Evolutionary conservation across 2,888 invertebrate genomes (phyloP).

Genomic region (Aelia acuminata): DNA sequence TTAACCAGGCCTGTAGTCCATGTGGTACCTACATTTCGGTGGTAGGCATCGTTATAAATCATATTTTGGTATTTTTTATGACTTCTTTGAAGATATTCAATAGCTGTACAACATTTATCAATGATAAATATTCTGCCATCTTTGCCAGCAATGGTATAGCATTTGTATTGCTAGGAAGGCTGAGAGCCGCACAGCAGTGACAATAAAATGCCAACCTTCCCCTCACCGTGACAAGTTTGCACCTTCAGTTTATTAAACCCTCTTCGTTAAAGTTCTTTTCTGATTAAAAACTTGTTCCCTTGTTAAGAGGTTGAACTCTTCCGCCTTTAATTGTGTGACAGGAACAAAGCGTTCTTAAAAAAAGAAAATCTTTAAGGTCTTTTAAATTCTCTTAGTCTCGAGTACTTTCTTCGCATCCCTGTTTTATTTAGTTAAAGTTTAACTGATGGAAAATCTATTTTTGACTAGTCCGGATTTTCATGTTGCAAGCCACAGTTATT

Average conservation of each 20-base stretch:
- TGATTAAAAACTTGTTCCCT: constrained; percentile 54
- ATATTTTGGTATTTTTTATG: too few relatives aligned
- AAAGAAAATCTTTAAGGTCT: constrained; percentile 15
- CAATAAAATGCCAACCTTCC: constrained; percentile 17
- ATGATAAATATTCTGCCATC: too few relatives aligned
- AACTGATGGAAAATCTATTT: background rate
- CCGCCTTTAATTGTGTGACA: constrained; percentile 39
- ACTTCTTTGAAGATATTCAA: too few relatives aligned
- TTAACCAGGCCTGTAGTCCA: too few relatives aligned
- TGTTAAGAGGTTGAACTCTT: constrained; percentile 15
- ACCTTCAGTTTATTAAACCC: constrained; percentile 36
- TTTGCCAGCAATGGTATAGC: too few relatives aligned
- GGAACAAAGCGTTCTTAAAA: constrained; percentile 16
- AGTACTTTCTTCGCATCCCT: background rate
- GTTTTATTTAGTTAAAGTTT: background rate
- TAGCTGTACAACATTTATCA: too few relatives aligned
- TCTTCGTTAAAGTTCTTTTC: constrained; percentile 49
- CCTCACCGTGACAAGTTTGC: background rate
- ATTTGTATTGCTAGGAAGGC: background rate
- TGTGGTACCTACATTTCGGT: too few relatives aligned
- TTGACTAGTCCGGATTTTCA: background rate
- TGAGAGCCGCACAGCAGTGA: background rate
- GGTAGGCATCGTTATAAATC: too few relatives aligned
- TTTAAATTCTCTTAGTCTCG: background rate
- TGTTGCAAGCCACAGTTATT: background rate